Conservation (phyloP, 2,797 vertebrate genomes). For the Lutjanus argentimaculatus region DNA sequence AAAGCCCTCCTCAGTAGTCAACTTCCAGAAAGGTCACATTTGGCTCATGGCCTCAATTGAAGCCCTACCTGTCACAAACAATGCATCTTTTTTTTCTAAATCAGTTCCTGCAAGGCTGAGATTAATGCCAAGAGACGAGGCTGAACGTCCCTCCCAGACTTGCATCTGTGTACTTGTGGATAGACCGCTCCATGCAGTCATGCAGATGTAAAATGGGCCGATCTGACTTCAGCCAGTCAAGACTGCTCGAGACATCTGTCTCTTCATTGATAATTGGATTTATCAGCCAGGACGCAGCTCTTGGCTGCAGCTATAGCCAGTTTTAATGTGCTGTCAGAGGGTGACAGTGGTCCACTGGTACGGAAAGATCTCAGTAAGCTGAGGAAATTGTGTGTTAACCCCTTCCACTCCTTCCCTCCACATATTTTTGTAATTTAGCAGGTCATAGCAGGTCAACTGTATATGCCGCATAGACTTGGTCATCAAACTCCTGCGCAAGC, state of each 20-base stretch:
- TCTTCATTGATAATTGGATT: conserved; percentile 57
- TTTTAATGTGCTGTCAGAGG: conserved; percentile 29
- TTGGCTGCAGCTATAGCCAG: conserved; percentile 23
- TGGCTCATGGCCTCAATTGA: not conserved
- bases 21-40: conserved; percentile 11
- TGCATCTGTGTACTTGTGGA: conserved; percentile 2
- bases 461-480: too few relatives aligned
- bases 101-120: conserved; percentile 3
- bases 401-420: too few relatives aligned
- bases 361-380: conserved; percentile 25
- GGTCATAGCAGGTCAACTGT: too few relatives aligned
- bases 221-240: conserved; percentile 28
- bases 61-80: conserved; percentile 35
- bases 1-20: not conserved
- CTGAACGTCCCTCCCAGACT: not conserved
- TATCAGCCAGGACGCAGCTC: conserved; percentile 31
- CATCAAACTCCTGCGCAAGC: too few relatives aligned
- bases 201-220: conserved; percentile 28
- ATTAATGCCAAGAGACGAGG: conserved; percentile 17
- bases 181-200: conserved; percentile 24
- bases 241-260: conserved; percentile 50
- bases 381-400: not conserved
- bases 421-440: too few relatives aligned
- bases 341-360: not conserved
- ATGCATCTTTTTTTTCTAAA: conserved; percentile 3